A percentile compares a stretch with the other conserved stretches of the same genome.
Evolutionary conservation across 2,113 vertebrate genomes (phyloP).

Genomic region (Misgurnus mizolepis): DNA sequence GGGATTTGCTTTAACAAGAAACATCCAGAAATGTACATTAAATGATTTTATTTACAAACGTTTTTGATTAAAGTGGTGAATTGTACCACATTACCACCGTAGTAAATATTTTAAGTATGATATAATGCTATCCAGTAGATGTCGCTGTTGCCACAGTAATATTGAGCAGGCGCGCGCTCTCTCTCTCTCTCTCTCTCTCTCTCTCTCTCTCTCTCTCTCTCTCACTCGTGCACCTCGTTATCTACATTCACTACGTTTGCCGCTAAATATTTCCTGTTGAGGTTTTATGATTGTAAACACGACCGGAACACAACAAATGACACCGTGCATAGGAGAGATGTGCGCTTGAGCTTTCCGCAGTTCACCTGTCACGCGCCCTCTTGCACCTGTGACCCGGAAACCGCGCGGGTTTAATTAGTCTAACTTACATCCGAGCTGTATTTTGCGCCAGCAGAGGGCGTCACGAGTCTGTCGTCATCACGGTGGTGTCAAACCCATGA

Average conservation of each 20-base stretch:
- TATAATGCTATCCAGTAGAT: conserved; percentile 46
- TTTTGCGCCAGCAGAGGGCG: conserved; percentile 13
- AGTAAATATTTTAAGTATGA: too few relatives aligned
- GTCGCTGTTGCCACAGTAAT: conserved; percentile 59
- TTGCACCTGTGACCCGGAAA: not conserved
- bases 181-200: not conserved
- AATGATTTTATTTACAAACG: not conserved
- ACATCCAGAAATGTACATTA: too few relatives aligned
- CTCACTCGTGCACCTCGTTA: not conserved
- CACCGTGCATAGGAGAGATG: not conserved
- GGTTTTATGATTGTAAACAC: not conserved
- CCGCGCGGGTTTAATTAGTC: not conserved
- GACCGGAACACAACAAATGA: not conserved
- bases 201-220: too few relatives aligned
- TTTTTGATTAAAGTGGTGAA: not conserved
- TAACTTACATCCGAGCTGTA: not conserved
- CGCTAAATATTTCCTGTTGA: not conserved
- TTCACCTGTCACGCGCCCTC: conserved; percentile 30
- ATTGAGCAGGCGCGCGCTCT: not conserved
- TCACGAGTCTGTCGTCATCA: not conserved
- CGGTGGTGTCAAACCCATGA: too few relatives aligned
- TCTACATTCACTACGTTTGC: not conserved
- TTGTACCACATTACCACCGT: not conserved
- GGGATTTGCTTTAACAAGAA: not conserved
- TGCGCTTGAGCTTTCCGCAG: not conserved